Evolutionary conservation across 2,113 vertebrate species (phyloP).

Genomic region (Mellivora capensis): DNA sequence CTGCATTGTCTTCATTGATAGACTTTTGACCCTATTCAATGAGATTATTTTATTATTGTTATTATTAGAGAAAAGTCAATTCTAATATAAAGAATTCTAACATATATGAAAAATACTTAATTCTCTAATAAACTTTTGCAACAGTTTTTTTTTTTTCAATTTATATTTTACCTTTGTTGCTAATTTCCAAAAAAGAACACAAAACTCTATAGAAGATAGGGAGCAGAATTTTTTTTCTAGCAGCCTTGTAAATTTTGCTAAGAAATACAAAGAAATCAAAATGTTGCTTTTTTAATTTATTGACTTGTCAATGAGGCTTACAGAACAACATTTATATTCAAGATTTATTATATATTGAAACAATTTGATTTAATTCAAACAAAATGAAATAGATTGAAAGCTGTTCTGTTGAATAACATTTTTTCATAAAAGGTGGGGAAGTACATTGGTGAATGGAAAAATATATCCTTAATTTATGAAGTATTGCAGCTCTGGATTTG

Average conservation of each 20-base stretch:
- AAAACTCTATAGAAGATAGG: constrained; percentile 24
- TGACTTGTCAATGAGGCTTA: constrained; percentile 45
- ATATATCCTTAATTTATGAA: background rate
- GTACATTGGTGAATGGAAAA: constrained; percentile 17
- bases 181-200: constrained; percentile 40
- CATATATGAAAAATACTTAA: constrained; percentile 62
- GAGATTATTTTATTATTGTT: constrained; percentile 23
- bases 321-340: constrained; percentile 38
- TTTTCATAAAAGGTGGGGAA: background rate
- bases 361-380: constrained; percentile 39
- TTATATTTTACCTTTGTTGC: background rate
- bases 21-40: constrained; percentile 37
- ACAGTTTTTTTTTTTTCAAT: constrained; percentile 41
- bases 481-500: background rate
- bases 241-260: constrained; percentile 46
- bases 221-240: background rate
- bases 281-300: constrained; percentile 40
- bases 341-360: constrained; percentile 53
- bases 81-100: constrained; percentile 17
- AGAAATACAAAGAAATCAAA: constrained; percentile 58
- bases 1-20: background rate
- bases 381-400: constrained; percentile 48
- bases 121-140: constrained; percentile 63
- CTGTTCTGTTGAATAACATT: constrained; percentile 29
- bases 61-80: constrained; percentile 31